A percentile compares a stretch with the other conserved stretches of the same genome.
phyloP scores from a whole-genome alignment of 2,888 invertebrate species.

The Metellina segmentata region DNA sequence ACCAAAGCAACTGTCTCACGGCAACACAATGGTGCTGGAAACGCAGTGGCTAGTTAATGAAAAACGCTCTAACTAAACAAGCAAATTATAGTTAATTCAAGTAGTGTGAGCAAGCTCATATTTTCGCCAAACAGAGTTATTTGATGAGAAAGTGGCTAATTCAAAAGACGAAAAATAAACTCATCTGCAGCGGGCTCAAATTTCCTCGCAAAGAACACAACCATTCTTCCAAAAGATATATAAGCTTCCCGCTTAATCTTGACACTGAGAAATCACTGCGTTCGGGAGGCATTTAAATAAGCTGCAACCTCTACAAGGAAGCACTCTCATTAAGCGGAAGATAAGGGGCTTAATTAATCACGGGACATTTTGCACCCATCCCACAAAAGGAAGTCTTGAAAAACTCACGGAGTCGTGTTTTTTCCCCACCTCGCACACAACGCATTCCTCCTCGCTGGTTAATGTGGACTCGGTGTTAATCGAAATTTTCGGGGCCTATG shows the following conservation, averaged over 20 bases:
- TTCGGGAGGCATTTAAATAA: not conserved
- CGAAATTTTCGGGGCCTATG: constrained; percentile 44
- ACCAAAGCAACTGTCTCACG: no score
- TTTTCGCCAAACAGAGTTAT: no score
- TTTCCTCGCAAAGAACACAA: not conserved
- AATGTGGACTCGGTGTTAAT: constrained; percentile 40
- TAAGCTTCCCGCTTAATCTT: not conserved
- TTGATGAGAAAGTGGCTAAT: no score
- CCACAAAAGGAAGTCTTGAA: not conserved
- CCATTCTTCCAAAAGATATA: not conserved
- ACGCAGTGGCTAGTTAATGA: no score
- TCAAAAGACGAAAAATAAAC: no score
- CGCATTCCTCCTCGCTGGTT: no score
- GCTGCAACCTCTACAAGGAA: no score
- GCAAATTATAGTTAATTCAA: no score
- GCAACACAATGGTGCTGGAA: no score
- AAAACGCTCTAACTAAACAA: no score
- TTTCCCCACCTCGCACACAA: not conserved
- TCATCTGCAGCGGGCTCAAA: not conserved
- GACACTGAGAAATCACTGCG: not conserved
- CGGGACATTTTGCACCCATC: constrained; percentile 8
- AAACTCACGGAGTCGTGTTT: not conserved
- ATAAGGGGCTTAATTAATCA: constrained; percentile 3
- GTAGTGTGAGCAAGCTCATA: no score
- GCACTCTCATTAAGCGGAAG: not conserved